Evolutionary conservation across 92 coral and sea anemone species (phyloP), one percentile per base, ranked within the genome.

Genomic region (Umimayanthus chanpuru): DNA sequence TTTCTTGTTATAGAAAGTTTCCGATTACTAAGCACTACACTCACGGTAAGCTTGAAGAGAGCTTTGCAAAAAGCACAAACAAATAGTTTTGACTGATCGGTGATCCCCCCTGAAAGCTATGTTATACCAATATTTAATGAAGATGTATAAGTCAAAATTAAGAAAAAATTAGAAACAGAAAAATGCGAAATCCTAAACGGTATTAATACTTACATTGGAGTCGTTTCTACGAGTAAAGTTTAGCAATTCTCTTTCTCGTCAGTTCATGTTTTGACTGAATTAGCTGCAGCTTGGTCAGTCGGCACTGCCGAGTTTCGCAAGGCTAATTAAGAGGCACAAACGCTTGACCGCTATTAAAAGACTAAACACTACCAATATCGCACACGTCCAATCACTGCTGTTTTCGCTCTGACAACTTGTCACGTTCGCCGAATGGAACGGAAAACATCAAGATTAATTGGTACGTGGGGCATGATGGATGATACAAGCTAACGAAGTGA

Each of bases 381-480:
- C 36, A 39, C 49, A 43, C 21, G 73, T 32, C 81, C 75, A 64
- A 40, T 43, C 50, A 73, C 70, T 29, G 61, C 25, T 18, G 72
- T 53, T 76, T 86, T 76, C 72, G 21, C 73, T 20, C 65, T 85
- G 36, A 49, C 81, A 85, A 15, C 83, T 26, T 76, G 53, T 68
- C 71, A 29, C 30, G 25, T 68, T 79, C 72, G 50, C 15, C 39
- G 38, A 44, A 32, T 14, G 28, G 72, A 86, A 76, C 44, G n/a
- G 44, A 41, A 86, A 76, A 49, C 65, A 21, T 50, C 53, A 86
- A 43, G 40, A 86, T 76, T 71, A 75, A 81, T 56, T 76, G n/a
- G 18, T 61, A 61, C 6, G 68, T 61, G 26, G 68, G 36, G 68
- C 25, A 18, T 61, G 58, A 53, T 53, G 68, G n/a, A 61, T 61